Percentiles rank a stretch among this genome's conserved stretches.
Evolutionary conservation across 2,797 vertebrate species (phyloP).

Genomic region (Dicrostonyx torquatus): DNA sequence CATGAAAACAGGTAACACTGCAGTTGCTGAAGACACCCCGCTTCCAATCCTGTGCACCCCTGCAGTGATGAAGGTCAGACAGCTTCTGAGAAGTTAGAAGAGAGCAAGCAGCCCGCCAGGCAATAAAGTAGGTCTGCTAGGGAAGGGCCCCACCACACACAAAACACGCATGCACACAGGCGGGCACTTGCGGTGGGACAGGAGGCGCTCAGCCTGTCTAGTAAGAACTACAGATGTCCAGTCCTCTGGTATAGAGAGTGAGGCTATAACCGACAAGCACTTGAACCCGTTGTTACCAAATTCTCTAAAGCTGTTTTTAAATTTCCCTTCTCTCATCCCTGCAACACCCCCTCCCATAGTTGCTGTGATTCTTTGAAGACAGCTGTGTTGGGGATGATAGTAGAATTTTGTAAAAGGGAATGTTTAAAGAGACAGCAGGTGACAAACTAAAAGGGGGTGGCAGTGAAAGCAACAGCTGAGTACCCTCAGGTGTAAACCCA

Average conservation of each 20-base stretch:
- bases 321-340: not conserved
- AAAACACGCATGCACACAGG: no score
- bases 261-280: not conserved
- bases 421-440: not conserved
- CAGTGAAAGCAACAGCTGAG: not conserved
- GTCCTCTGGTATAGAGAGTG: not conserved
- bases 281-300: conserved; percentile 14
- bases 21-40: conserved; percentile 21
- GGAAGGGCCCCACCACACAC: not conserved
- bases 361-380: not conserved
- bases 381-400: not conserved
- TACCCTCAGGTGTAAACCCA: not conserved
- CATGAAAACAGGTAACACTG: conserved; percentile 54
- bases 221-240: not conserved
- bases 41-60: not conserved
- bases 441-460: not conserved
- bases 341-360: not conserved
- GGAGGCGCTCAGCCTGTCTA: not conserved
- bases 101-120: not conserved
- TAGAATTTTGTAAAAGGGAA: not conserved
- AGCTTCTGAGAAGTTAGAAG: not conserved
- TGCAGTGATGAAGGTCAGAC: not conserved
- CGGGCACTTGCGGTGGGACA: no score
- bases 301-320: not conserved
- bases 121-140: not conserved